Evolutionary conservation across 2,888 invertebrate genomes (phyloP), one percentile per base, ranked within the genome.

Genomic region (Drosophila lacicola): DNA sequence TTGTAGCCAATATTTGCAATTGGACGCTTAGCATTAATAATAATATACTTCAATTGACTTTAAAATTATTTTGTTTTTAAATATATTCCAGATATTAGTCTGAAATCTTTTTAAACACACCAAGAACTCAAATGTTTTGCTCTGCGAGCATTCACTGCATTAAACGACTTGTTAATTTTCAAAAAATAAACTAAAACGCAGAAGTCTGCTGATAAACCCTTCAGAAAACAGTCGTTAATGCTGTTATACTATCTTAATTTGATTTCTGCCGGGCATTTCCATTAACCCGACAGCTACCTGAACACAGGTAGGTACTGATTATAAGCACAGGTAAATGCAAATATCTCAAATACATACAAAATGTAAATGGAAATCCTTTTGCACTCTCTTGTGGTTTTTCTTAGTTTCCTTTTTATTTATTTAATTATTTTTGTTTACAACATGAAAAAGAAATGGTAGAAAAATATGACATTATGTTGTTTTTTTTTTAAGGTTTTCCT

Each of bases 371-470:
- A 54, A 37, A n/a, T 37, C 10, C 10, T n/a, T 62, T 46, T 33
- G 37, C 42, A 17, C 25, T 60, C 14, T 53, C 44, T 72, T 14
- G 66, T 55, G 25, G 25, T 82, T 79, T 58, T 21, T 51, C 64
- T 72, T 44, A 34, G 37, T 44, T 53, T 58, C 49, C 34, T 37
- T 61, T 53, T 63, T 50, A 41, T 47, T 61, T 67, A 45, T 44
- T 25, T 36, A 36, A 21, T 36, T 41, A 57, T 58, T 69, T 78
- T 75, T 66, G 64, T 86, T 83, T 70, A 88, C 89, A 88, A 88
- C 89, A 89, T 84, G 82, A 87, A 88, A 89, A 89, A 89, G 79
- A 77, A 89, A 81, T 83, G 65, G 84, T 84, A 84, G 89, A 84
- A 88, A 84, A 84, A 88, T 88, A 84, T 83, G 82, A 87, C 67